Evolutionary conservation across 2,888 invertebrate genomes (phyloP).

Genomic region (Nemapogon koenigi): DNA sequence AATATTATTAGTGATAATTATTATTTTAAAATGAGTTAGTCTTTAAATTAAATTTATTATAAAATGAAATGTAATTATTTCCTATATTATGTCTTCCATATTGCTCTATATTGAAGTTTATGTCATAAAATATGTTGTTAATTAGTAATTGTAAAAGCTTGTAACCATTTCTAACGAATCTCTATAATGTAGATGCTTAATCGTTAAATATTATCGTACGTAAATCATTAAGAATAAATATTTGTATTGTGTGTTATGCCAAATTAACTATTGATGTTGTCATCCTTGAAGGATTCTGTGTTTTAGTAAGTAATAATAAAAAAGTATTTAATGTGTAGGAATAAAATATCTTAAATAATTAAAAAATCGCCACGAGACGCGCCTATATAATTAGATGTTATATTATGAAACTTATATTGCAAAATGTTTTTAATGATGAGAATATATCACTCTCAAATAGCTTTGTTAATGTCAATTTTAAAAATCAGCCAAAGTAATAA

Average conservation of each 20-base stretch:
- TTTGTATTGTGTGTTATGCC: constrained; percentile 5
- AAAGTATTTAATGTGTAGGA: neutral
- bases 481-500: too few species aligned
- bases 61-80: constrained; percentile 1
- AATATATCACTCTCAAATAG: too few species aligned
- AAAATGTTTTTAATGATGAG: too few species aligned
- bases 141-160: constrained; percentile 15
- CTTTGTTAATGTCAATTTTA: too few species aligned
- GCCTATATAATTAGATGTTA: too few species aligned
- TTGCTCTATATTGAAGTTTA: neutral
- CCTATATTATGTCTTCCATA: constrained; percentile 8
- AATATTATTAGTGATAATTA: constrained; percentile 8
- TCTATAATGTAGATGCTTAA: too few species aligned
- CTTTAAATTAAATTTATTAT: neutral
- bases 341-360: constrained; percentile 1
- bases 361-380: constrained; percentile 32
- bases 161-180: too few species aligned
- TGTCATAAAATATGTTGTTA: constrained; percentile 14
- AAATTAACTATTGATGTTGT: constrained; percentile 18
- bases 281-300: constrained; percentile 31
- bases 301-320: constrained; percentile 12
- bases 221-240: too few species aligned
- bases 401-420: too few species aligned
- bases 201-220: too few species aligned
- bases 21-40: constrained; percentile 12